Base-by-base conservation (phyloP, 2,888 invertebrate species). In the Leptinotarsa haldemani region DNA sequence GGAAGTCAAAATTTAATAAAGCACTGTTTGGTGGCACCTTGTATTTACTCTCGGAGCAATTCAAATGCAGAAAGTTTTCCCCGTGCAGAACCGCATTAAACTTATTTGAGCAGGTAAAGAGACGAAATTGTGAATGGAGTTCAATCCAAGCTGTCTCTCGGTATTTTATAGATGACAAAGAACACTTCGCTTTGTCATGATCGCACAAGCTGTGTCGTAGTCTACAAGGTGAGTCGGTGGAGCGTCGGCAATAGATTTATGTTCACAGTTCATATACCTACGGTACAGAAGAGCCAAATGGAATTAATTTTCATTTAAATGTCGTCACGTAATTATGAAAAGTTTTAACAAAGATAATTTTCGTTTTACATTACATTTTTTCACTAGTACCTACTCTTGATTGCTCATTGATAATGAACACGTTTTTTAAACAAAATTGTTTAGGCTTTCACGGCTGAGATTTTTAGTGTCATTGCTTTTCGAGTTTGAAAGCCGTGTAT, bases 81-180 rank as follows among this genome's bases (percentile, higher is more conserved):
- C 61, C 30, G 40, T 30, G 61, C 40, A 61, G 61, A 61, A 61
- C 61, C 61, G 61, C 61, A 61, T 61, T 61, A 40, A 61, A 61
- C 18, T 40, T 61, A 30, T 25, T 61, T 40, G 40, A 61, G 40
- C n/a, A 61, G 61, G 61, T 61, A n/a, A 61, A 61, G 61, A 40
- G 61, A 61, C 40, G 30, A 30, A n/a, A 61, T 40, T 9, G 25
- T 61, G 61, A 61, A 61, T 61, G 40, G 61, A 61, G 40, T 61
- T 61, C 40, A 40, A 16, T n/a, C 30, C 61, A 84, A 85, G 85
- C 83, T 85, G 85, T 83, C 84, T 84, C 61, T 12, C 84, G 81
- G 82, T 82, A 83, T 85, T 85, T 85, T 85, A 85, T 85, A 84
- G 84, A 85, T 83, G 85, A 84, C 84, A 84, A 85, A 84, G 83